Conservation (phyloP, 2,113 vertebrate species). For the Dendropsophus ebraccatus region DNA sequence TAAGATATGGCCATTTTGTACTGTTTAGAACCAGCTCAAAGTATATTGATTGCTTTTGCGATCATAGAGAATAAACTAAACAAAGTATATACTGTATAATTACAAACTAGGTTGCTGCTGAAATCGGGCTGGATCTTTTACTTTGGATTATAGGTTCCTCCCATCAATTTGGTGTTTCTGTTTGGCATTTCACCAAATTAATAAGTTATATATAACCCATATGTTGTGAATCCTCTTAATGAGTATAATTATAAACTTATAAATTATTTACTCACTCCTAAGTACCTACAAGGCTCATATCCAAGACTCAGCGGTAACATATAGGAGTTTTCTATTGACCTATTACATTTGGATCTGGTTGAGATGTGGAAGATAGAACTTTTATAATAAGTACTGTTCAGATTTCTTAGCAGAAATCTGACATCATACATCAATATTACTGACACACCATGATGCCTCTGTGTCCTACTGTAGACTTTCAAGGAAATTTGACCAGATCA, state of each 20-base stretch:
- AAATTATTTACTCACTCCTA: conserved; percentile 15
- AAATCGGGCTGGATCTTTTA: neutral
- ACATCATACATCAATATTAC: neutral
- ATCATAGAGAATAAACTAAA: neutral
- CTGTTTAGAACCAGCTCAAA: neutral
- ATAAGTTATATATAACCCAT: conserved; percentile 36
- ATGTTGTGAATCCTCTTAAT: neutral
- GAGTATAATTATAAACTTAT: conserved; percentile 32
- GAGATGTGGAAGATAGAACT: neutral
- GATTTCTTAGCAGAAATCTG: neutral
- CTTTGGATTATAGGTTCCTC: conserved; percentile 16
- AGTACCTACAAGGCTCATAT: neutral
- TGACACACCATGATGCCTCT: neutral
- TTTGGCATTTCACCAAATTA: conserved; percentile 10
- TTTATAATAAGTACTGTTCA: neutral
- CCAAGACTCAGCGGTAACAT: neutral
- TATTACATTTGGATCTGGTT: neutral
- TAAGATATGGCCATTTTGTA: neutral
- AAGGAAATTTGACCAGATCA: neutral
- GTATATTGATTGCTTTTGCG: neutral
- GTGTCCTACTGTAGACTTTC: neutral
- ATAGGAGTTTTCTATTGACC: neutral
- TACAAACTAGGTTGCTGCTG: neutral
- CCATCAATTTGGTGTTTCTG: conserved; percentile 19
- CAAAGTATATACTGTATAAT: neutral